These are phyloP conservation scores for Ctenosaura bakeri DNA, from an alignment of 2,797 vertebrate species.

Conservation along the genomic window DNA sequence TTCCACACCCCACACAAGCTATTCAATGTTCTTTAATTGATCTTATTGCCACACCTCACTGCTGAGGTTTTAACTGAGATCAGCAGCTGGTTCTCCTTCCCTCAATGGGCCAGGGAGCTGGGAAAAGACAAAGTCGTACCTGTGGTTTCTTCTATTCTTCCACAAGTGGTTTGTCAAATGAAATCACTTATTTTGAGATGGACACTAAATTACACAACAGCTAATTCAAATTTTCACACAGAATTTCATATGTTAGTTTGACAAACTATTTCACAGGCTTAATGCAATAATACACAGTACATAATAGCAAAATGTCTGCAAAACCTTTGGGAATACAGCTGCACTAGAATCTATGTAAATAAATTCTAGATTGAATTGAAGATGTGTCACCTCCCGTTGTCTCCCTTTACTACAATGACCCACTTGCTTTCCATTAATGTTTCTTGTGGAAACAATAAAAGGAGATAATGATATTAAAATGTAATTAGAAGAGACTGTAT, in stretches of 20 bases:
- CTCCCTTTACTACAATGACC: slow-evolving; percentile 7
- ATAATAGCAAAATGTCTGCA: slow-evolving; percentile 13
- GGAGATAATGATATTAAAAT: slow-evolving; percentile 43
- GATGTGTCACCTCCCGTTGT: background rate
- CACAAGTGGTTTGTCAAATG: background rate
- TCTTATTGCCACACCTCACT: no score
- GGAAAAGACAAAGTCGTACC: no score
- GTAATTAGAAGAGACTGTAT: slow-evolving; percentile 36
- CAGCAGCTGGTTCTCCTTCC: no score
- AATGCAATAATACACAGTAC: background rate
- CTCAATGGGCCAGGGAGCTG: no score
- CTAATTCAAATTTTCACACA: background rate
- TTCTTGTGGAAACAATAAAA: slow-evolving; percentile 32
- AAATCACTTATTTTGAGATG: background rate
- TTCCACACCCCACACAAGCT: no score
- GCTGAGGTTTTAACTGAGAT: no score
- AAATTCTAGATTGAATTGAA: slow-evolving; percentile 14
- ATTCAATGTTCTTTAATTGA: no score
- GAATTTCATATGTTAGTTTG: background rate
- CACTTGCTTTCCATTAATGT: slow-evolving; percentile 31
- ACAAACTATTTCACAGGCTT: background rate
- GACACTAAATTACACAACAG: background rate
- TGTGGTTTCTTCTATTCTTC: no score
- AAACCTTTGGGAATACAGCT: background rate
- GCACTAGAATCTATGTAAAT: background rate